Evolutionary conservation across 2,797 vertebrate species (phyloP).

Genomic region (Dendrocincla tyrannina): DNA sequence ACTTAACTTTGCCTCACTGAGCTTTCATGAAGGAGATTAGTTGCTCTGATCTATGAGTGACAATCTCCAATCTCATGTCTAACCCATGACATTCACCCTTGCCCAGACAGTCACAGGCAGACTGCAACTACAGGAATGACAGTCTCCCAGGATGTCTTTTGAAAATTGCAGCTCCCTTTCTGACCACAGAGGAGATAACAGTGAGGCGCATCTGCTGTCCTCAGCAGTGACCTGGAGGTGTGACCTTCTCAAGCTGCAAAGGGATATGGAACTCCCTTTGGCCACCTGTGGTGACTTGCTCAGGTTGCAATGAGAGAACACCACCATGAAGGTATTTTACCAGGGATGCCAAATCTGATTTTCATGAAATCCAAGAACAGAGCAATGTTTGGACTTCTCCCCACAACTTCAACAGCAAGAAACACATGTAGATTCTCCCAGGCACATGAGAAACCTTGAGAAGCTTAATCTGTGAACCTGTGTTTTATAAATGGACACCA

Average conservation of each 20-base stretch:
- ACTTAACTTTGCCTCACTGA: neutral
- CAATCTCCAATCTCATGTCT: neutral
- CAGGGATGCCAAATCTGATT: neutral
- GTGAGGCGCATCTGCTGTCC: neutral
- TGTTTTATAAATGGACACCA: neutral
- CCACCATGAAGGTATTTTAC: neutral
- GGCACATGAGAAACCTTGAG: neutral
- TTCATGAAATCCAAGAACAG: accelerated
- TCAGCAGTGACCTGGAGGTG: neutral
- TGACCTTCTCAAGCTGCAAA: neutral
- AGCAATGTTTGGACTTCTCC: neutral
- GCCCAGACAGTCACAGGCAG: neutral
- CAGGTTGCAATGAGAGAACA: neutral
- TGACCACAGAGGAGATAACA: neutral
- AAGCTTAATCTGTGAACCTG: neutral
- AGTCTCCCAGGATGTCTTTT: neutral
- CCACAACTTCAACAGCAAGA: neutral
- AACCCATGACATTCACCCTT: neutral
- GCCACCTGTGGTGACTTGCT: neutral
- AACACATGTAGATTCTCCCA: neutral
- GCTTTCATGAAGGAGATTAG: neutral
- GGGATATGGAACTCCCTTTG: neutral
- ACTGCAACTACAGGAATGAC: neutral
- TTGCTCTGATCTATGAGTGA: neutral
- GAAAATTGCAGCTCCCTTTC: neutral